phyloP scores from a whole-genome alignment of 2,888 invertebrate species.

The Melanostoma scalare region DNA sequence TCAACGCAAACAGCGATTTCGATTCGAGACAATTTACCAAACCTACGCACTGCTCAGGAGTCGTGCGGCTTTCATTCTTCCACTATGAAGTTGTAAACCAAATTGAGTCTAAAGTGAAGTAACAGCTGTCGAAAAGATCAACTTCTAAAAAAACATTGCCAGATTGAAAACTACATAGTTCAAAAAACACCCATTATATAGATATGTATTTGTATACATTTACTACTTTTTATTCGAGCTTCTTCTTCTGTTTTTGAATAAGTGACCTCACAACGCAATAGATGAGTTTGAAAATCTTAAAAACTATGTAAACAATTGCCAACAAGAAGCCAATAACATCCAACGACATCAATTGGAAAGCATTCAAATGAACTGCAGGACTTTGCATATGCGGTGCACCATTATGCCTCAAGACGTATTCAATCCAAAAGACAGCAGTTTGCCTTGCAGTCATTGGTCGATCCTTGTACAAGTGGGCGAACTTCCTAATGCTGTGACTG shows the following conservation, averaged over 20 bases:
- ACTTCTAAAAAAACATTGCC: too few relatives aligned
- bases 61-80: too few relatives aligned
- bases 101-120: too few relatives aligned
- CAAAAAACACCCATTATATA: too few relatives aligned
- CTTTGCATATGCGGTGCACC: slow-evolving; percentile 83
- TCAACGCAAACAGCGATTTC: too few relatives aligned
- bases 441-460: slow-evolving; percentile 10
- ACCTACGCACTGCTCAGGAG: too few relatives aligned
- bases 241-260: neutral
- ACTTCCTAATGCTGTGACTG: neutral
- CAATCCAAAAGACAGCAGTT: slow-evolving; percentile 25
- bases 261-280: neutral
- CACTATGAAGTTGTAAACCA: too few relatives aligned
- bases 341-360: slow-evolving; percentile 10
- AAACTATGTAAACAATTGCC: neutral
- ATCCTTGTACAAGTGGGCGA: neutral
- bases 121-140: too few relatives aligned
- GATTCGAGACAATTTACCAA: too few relatives aligned
- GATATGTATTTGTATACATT: too few relatives aligned
- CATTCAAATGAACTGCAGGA: slow-evolving; percentile 13
- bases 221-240: neutral
- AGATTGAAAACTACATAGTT: too few relatives aligned
- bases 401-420: slow-evolving; percentile 82
- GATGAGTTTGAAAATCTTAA: neutral
- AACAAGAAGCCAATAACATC: slow-evolving; percentile 16